phyloP scores from a whole-genome alignment of 2,888 invertebrate species.

The Ligdia adustata region DNA sequence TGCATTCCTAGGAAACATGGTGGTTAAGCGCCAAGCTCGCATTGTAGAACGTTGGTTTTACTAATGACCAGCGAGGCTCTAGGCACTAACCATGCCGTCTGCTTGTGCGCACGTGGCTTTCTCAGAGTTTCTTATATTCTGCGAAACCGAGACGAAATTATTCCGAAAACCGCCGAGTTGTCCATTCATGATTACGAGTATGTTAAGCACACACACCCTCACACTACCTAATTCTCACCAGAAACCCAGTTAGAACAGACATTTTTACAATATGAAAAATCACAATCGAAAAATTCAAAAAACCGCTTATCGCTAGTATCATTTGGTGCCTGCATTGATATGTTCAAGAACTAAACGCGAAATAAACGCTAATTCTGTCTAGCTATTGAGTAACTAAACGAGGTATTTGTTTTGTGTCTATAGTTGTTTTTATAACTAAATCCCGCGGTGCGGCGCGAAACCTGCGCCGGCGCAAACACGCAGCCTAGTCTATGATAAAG shows the following conservation, averaged over 20 bases:
- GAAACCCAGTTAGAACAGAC: slow-evolving; percentile 45
- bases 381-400: slow-evolving; percentile 80
- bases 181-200: no score
- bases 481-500: slow-evolving; percentile 75
- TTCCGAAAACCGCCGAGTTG: no score
- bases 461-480: slow-evolving; percentile 51
- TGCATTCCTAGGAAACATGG: no score
- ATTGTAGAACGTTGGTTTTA: no score
- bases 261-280: slow-evolving; percentile 51
- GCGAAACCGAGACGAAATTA: no score
- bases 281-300: slow-evolving; percentile 67
- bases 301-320: slow-evolving; percentile 77
- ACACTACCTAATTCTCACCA: slow-evolving; percentile 27
- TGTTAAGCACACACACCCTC: no score
- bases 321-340: slow-evolving; percentile 83
- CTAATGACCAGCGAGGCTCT: no score
- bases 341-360: slow-evolving; percentile 79
- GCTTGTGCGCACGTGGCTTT: no score
- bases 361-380: slow-evolving; percentile 74
- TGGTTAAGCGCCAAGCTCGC: no score
- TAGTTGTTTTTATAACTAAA: slow-evolving; percentile 63
- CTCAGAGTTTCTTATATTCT: no score
- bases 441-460: slow-evolving; percentile 63
- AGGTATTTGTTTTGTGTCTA: slow-evolving; percentile 81
- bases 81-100: no score